Evolutionary conservation across 1,140 invertebrate species (phyloP).

Genomic region (Lucilia cuprina): DNA sequence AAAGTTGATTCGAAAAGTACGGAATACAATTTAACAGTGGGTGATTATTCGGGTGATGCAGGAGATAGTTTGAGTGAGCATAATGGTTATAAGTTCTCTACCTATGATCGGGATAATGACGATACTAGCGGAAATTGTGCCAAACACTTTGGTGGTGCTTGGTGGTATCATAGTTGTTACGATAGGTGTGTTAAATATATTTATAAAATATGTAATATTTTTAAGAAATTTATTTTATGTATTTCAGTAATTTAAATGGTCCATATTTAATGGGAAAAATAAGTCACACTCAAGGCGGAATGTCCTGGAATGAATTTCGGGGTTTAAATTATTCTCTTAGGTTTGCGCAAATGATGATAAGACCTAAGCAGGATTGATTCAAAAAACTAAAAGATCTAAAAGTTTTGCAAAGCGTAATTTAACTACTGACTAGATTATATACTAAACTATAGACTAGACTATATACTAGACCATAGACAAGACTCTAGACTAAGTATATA

Average conservation of each 20-base stretch:
- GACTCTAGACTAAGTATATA: too few relatives aligned
- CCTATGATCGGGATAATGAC: conserved; percentile 71
- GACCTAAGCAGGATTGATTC: too few relatives aligned
- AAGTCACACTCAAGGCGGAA: background rate
- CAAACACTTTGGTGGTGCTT: conserved; percentile 65
- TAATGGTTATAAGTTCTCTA: conserved; percentile 73
- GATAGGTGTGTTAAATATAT: conserved; percentile 4
- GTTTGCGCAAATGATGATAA: conserved; percentile 26
- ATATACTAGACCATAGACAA: too few relatives aligned
- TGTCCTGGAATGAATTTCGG: conserved; percentile 20
- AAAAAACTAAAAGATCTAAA: too few relatives aligned
- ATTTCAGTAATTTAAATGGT: conserved; percentile 38
- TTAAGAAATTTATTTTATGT: background rate
- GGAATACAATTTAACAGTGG: conserved; percentile 70
- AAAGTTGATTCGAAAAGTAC: conserved; percentile 68
- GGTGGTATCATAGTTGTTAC: conserved; percentile 62
- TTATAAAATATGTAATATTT: background rate
- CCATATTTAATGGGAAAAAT: background rate
- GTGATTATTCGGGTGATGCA: conserved; percentile 70
- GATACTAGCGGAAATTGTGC: conserved; percentile 66
- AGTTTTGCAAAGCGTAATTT: too few relatives aligned
- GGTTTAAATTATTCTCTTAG: conserved; percentile 34
- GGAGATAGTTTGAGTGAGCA: conserved; percentile 74
- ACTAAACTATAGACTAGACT: too few relatives aligned
- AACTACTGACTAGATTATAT: too few relatives aligned